Evolutionary conservation across 1,140 invertebrate species (phyloP).

Genomic region (Orius insidiosus): DNA sequence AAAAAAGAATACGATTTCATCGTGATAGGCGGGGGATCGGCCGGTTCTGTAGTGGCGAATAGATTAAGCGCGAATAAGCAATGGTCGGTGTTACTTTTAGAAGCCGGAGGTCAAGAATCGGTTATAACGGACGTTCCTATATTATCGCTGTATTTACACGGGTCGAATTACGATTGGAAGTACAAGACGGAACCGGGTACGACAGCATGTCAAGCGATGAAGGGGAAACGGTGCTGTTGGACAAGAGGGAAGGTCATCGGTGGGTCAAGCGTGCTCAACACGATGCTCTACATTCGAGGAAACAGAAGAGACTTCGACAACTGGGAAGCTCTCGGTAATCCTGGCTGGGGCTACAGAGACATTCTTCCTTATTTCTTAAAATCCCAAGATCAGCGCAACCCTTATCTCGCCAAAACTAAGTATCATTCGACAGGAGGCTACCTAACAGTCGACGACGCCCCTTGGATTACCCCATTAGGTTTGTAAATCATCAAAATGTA

Average conservation of each 20-base stretch:
- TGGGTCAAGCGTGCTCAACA: conserved; percentile 71
- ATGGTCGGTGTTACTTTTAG: conserved; percentile 65
- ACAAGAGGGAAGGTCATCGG: conserved; percentile 52
- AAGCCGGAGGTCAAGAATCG: conserved; percentile 74
- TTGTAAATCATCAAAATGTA: too few relatives aligned
- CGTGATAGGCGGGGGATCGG: conserved; percentile 65
- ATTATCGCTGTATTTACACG: conserved; percentile 69
- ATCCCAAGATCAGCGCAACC: conserved; percentile 65
- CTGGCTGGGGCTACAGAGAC: conserved; percentile 77
- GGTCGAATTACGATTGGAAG: conserved; percentile 59
- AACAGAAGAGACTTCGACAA: conserved; percentile 77
- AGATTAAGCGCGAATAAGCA: conserved; percentile 58
- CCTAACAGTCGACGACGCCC: conserved; percentile 59
- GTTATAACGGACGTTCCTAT: conserved; percentile 68
- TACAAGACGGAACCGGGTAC: conserved; percentile 73
- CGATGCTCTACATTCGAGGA: conserved; percentile 84
- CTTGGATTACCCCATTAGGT: conserved; percentile 59
- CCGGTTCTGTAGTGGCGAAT: conserved; percentile 71
- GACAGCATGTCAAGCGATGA: conserved; percentile 69
- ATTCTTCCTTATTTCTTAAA: conserved; percentile 77
- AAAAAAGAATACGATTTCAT: conserved; percentile 60
- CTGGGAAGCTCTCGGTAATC: conserved; percentile 74
- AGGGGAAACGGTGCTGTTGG: conserved; percentile 62
- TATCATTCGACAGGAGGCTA: conserved; percentile 62
- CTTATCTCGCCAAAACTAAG: conserved; percentile 51